phyloP scores from a whole-genome alignment of 2,113 vertebrate genomes.

The Bubo scandiacus region DNA sequence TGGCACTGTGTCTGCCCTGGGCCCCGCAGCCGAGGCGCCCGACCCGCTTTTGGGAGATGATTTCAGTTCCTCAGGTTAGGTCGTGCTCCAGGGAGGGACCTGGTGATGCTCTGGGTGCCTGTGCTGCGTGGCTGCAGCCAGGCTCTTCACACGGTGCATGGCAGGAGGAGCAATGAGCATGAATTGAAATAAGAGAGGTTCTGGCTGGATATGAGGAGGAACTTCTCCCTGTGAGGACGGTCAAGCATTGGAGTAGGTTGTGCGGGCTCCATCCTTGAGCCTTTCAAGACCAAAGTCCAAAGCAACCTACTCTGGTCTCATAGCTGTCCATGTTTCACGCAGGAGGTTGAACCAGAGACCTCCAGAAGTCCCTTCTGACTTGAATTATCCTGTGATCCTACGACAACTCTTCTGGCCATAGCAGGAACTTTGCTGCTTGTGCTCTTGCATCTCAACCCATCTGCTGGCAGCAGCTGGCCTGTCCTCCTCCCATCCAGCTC shows the following conservation, averaged over 20 bases:
- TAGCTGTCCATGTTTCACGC: not conserved
- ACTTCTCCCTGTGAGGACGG: rapidly evolving
- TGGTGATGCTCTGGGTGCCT: not conserved
- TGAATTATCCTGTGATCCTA: not conserved
- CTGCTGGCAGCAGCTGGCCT: not conserved
- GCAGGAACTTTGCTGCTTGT: not conserved
- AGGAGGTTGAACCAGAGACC: not conserved
- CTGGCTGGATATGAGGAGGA: not conserved
- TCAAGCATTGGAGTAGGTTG: not conserved
- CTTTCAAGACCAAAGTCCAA: not conserved
- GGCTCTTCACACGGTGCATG: not conserved
- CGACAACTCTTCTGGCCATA: not conserved
- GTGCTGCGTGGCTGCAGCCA: not conserved
- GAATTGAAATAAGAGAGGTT: not conserved
- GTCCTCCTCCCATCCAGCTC: not conserved
- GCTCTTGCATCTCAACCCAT: not conserved
- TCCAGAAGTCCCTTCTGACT: not conserved
- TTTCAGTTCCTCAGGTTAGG: not conserved
- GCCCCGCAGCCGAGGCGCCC: not conserved
- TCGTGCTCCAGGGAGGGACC: not conserved
- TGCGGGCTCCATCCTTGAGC: not conserved
- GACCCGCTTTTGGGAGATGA: not conserved
- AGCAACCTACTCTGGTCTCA: not conserved
- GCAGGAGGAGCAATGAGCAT: not conserved
- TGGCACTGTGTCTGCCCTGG: not conserved